phyloP scores from a whole-genome alignment of 2,113 vertebrate species.

The Orycteropus afer region DNA sequence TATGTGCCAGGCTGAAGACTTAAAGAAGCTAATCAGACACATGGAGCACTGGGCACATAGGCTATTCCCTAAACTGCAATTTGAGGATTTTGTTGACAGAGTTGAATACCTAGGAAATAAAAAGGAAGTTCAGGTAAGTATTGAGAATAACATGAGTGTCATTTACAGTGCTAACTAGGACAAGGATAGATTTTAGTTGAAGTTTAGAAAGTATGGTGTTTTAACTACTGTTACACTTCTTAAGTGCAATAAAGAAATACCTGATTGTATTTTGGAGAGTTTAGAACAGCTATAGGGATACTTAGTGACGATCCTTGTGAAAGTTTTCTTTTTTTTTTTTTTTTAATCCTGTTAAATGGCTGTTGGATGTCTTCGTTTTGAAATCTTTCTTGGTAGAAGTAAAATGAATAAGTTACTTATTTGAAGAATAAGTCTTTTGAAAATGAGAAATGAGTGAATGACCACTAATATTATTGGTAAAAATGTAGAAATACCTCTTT shows the following conservation, averaged over 20 bases:
- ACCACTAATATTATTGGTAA: slow-evolving; percentile 32
- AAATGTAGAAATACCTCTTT: slow-evolving; percentile 55
- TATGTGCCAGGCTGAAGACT: slow-evolving; percentile 90
- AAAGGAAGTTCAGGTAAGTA: slow-evolving; percentile 95
- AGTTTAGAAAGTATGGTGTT: neutral
- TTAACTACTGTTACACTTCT: neutral
- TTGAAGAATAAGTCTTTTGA: slow-evolving; percentile 40
- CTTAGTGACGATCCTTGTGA: neutral
- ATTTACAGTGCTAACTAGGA: slow-evolving; percentile 32
- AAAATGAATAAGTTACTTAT: slow-evolving; percentile 29
- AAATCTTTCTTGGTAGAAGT: neutral
- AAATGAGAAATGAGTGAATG: slow-evolving; percentile 41
- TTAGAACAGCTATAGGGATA: neutral
- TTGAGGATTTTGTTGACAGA: slow-evolving; percentile 95
- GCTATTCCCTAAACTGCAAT: slow-evolving; percentile 94
- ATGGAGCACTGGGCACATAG: slow-evolving; percentile 99
- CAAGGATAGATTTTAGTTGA: neutral
- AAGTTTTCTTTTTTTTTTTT: neutral
- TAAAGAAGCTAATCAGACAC: slow-evolving; percentile 91
- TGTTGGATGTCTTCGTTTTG: slow-evolving; percentile 44
- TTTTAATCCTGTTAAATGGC: neutral
- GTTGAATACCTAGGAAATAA: slow-evolving; percentile 94
- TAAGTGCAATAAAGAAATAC: neutral
- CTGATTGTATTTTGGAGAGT: neutral
- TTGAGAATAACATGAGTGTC: slow-evolving; percentile 23